Evolutionary conservation across 2,888 invertebrate genomes (phyloP).

Genomic region (Drosophila flavopinicola): DNA sequence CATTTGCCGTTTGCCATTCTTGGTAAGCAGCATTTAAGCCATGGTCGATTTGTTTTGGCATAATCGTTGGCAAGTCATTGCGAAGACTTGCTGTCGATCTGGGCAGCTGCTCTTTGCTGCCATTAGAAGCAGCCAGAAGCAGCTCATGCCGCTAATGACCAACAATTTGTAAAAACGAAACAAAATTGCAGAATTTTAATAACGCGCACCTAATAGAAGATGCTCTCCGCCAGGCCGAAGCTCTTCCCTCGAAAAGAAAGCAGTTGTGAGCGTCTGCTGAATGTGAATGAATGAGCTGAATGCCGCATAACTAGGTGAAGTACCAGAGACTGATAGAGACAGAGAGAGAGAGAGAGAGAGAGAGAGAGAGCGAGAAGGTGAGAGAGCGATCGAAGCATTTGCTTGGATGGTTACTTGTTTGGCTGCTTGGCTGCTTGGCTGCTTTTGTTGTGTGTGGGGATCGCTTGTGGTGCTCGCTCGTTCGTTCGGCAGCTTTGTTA

Average conservation of each 20-base stretch:
- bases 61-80: constrained; percentile 38
- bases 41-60: constrained; percentile 31
- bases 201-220: constrained; percentile 60
- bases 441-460: constrained; percentile 16
- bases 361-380: constrained; percentile 9
- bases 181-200: constrained; percentile 69
- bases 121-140: constrained; percentile 42
- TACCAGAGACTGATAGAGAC: constrained; percentile 13
- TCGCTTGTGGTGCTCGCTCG: constrained; percentile 16
- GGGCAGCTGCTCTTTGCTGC: constrained; percentile 36
- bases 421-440: constrained; percentile 10
- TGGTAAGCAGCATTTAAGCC: constrained; percentile 11
- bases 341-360: constrained; percentile 3
- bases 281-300: constrained; percentile 51
- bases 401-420: constrained; percentile 33
- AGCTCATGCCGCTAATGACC: constrained; percentile 54
- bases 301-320: constrained; percentile 52
- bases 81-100: constrained; percentile 14
- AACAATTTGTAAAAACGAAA: constrained; percentile 43
- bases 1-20: constrained; percentile 22
- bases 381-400: constrained; percentile 26
- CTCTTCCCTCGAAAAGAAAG: constrained; percentile 43
- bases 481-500: constrained; percentile 47
- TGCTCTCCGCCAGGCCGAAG: constrained; percentile 10
- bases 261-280: constrained; percentile 41